Evolutionary conservation across 1,140 invertebrate species (phyloP).

Genomic region (Papilio machaon): DNA sequence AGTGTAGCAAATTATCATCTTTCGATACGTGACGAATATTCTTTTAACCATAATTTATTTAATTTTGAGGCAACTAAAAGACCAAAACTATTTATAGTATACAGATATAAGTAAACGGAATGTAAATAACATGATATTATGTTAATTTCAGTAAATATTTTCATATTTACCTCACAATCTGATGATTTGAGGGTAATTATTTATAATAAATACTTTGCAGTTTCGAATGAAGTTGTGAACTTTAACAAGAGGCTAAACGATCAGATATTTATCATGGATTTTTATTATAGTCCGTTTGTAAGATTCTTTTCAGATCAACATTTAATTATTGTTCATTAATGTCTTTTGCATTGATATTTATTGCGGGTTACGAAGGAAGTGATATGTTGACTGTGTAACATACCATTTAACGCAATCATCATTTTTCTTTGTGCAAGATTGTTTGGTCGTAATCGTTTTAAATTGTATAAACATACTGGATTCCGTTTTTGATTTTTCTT

Average conservation of each 20-base stretch:
- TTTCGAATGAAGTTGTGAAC: slow-evolving; percentile 14
- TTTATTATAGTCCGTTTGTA: background rate
- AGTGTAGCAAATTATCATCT: background rate
- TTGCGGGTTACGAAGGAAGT: slow-evolving; percentile 9
- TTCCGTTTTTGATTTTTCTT: background rate
- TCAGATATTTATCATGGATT: background rate
- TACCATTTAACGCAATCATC: slow-evolving; percentile 8
- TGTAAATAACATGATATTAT: background rate
- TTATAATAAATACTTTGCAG: background rate
- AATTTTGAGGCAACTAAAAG: background rate
- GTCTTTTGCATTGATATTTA: background rate
- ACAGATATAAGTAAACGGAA: background rate
- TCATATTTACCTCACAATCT: background rate
- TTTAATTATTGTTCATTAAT: slow-evolving; percentile 28
- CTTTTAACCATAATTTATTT: background rate
- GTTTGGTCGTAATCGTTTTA: background rate
- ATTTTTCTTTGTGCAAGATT: slow-evolving; percentile 10
- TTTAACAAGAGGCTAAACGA: slow-evolving; percentile 1
- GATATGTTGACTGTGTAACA: background rate
- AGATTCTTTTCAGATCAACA: slow-evolving; percentile 17
- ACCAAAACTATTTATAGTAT: background rate
- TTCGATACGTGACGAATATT: background rate
- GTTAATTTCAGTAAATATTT: background rate
- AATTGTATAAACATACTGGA: background rate
- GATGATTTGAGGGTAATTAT: background rate